Percentiles rank a stretch among this genome's conserved stretches.
Conservation (phyloP, 2,797 vertebrate genomes). For the Sebastiscus albofasciatus region DNA sequence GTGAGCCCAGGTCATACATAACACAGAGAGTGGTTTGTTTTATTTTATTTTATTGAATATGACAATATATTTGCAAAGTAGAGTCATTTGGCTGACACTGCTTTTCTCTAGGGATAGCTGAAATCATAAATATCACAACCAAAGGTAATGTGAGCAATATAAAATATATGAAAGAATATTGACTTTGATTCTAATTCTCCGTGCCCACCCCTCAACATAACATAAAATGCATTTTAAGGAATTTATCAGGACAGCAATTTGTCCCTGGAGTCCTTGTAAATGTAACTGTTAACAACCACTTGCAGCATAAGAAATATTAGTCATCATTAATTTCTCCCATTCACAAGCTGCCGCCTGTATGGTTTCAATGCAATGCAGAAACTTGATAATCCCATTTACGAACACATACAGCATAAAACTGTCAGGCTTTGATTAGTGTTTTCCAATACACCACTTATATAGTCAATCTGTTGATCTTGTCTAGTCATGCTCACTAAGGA, state of each 20-base stretch:
- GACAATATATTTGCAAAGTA: neutral
- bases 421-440: neutral
- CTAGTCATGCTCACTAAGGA: conserved; percentile 4
- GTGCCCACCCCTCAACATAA: neutral
- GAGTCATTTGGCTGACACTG: neutral
- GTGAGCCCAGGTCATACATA: conserved; percentile 15
- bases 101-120: neutral
- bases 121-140: neutral
- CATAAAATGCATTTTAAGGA: neutral
- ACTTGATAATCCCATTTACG: neutral
- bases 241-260: neutral
- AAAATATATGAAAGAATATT: neutral
- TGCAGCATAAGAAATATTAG: too few relatives aligned
- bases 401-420: neutral
- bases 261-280: neutral
- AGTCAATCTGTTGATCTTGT: conserved; percentile 30
- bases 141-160: neutral
- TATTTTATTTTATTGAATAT: neutral
- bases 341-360: too few relatives aligned
- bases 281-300: neutral
- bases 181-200: neutral
- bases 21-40: neutral
- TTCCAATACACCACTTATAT: neutral
- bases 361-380: too few relatives aligned
- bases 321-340: too few relatives aligned